phyloP scores from a whole-genome alignment of 2,113 vertebrate genomes.

The Gulo gulo region DNA sequence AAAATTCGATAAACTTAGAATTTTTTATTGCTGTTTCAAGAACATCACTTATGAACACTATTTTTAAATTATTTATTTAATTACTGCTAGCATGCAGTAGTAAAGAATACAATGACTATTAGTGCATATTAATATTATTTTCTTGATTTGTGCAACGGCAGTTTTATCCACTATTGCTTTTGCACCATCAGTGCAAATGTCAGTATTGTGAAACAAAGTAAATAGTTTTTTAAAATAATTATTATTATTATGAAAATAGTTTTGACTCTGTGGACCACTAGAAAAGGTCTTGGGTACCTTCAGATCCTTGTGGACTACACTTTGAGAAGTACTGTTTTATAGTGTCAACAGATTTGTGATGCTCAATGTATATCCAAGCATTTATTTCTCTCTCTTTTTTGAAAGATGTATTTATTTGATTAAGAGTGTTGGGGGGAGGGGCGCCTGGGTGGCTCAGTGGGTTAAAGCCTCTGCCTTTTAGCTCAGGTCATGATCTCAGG shows the following conservation, averaged over 20 bases:
- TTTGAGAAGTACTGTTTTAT: background rate
- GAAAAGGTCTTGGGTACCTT: background rate
- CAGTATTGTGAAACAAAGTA: background rate
- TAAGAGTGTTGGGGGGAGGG: background rate
- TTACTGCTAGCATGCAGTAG: background rate
- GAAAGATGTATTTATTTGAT: background rate
- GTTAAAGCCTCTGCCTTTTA: no score
- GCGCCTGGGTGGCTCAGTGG: no score
- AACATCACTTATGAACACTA: background rate
- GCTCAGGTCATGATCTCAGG: no score
- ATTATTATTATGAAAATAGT: background rate
- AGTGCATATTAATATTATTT: background rate
- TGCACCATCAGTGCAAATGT: background rate
- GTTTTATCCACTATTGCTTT: background rate
- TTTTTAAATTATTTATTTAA: background rate
- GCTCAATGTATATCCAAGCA: accelerated
- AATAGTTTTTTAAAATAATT: background rate
- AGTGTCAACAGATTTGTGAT: background rate
- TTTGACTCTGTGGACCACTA: background rate
- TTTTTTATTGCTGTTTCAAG: background rate
- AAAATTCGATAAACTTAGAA: background rate
- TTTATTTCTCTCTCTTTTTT: background rate
- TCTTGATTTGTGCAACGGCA: background rate
- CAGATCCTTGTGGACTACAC: background rate
- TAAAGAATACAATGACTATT: background rate